Evolutionary conservation across 2,797 vertebrate species (phyloP).

Genomic region (Hipposideros larvatus): DNA sequence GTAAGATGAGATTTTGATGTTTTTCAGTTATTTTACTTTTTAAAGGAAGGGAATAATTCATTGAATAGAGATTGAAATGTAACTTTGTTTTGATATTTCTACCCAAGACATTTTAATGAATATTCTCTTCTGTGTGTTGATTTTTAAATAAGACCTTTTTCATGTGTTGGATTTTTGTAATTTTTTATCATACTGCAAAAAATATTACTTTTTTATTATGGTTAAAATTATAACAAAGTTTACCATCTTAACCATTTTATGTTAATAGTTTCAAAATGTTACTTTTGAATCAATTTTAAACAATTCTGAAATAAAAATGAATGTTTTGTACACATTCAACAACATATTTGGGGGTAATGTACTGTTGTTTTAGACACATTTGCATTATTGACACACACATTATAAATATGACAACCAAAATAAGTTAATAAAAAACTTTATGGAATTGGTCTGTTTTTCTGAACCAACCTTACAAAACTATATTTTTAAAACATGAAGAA

Average conservation of each 20-base stretch:
- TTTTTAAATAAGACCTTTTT: not conserved
- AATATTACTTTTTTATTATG: not conserved
- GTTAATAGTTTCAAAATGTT: not conserved
- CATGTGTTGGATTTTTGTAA: not conserved
- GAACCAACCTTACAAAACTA: not conserved
- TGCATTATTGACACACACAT: not conserved
- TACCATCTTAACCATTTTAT: not conserved
- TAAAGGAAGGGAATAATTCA: not conserved
- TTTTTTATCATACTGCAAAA: not conserved
- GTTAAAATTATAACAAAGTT: not conserved
- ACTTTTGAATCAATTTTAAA: not conserved
- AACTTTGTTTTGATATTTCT: not conserved
- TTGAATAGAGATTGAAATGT: not conserved
- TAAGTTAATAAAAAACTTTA: not conserved
- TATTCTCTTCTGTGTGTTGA: not conserved
- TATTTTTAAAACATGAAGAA: not conserved
- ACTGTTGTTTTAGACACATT: not conserved
- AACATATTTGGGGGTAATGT: not conserved
- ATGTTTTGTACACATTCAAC: not conserved
- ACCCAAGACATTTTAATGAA: not conserved
- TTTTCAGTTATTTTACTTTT: not conserved
- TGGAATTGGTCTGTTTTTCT: not conserved
- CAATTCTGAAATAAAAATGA: not conserved
- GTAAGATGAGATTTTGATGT: not conserved
- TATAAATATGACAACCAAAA: not conserved